Evolutionary conservation across 2,888 invertebrate species (phyloP), one percentile per base, ranked within the genome.

Genomic region (Corbicula japonica): DNA sequence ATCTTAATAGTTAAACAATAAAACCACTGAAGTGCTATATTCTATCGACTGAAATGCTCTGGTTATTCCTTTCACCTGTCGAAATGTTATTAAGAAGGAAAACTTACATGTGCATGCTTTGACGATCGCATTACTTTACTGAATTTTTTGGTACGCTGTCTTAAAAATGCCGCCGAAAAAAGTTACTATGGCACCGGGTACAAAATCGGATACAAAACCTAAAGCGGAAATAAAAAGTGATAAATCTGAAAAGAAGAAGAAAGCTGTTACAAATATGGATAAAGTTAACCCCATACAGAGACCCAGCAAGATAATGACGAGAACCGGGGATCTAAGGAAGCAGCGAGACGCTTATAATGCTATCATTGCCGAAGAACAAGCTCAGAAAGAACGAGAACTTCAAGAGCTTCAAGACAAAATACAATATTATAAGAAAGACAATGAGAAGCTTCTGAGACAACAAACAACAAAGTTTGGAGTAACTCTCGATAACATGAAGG

Each of bases 381-480:
- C 48, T 15, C 78, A 78, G 30, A 58, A 69, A 48, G 78, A 72
- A 30, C 35, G 54, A 12, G 52, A 56, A n/a, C 23, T 65, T 2
- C 38, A 60, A 21, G 66, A 76, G 21, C 63, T 82, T 8, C 52
- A 58, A n/a, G 76, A 77, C 5, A 78, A 65, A 38, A 82, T 82
- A 32, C 44, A 32, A 18, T 68, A 62, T 38, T 73, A 63, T 30
- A 68, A 48, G 23, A 76, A 48, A 58, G 82, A 82, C 26, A 82
- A 78, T 38, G 78, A 75, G 18, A 82, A 82, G 46, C 34, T 82
- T 2, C 8, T 76, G n/a, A 46, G 70, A 23, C 74, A 82, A n/a
- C 82, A 82, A 54, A 70, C 30, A 26, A 23, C 62, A 5, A 78
- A 82, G 61, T 82, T 69, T 69, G 82, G 82, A 34, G 50, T 75